These are phyloP conservation scores for Vultur gryphus DNA, from an alignment of 2,797 vertebrate species.

Conservation along the genomic window DNA sequence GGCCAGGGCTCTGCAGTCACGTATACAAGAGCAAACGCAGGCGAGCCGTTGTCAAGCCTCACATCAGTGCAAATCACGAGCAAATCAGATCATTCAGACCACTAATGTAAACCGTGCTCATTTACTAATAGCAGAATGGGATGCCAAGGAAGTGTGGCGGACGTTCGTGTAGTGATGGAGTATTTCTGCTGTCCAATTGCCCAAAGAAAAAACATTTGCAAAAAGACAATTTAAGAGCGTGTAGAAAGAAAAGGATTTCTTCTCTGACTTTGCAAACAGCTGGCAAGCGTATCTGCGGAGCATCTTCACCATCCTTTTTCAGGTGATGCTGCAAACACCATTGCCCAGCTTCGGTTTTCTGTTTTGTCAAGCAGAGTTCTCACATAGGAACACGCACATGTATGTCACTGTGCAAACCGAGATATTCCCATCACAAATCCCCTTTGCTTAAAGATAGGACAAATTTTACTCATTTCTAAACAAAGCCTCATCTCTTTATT, in stretches of 20 bases:
- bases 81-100: background rate
- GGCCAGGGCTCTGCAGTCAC: background rate
- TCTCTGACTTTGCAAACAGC: background rate
- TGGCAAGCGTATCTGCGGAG: background rate
- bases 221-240: background rate
- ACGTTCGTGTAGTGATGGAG: background rate
- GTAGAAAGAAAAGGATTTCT: background rate
- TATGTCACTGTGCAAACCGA: background rate
- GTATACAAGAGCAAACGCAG: fast-evolving
- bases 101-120: fast-evolving
- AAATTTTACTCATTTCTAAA: conserved; percentile 17
- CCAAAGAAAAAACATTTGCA: background rate
- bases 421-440: conserved; percentile 13
- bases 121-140: fast-evolving
- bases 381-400: fast-evolving
- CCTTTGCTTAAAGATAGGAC: background rate
- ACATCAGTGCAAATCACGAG: background rate
- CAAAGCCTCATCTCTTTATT: background rate
- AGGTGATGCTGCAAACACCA: background rate
- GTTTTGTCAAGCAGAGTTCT: background rate
- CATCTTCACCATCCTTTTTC: background rate
- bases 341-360: background rate
- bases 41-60: background rate
- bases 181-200: background rate
- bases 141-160: background rate